Evolutionary conservation across 2,888 invertebrate genomes (phyloP), one percentile per base, ranked within the genome.

Genomic region (Clistopyga incitator): DNA sequence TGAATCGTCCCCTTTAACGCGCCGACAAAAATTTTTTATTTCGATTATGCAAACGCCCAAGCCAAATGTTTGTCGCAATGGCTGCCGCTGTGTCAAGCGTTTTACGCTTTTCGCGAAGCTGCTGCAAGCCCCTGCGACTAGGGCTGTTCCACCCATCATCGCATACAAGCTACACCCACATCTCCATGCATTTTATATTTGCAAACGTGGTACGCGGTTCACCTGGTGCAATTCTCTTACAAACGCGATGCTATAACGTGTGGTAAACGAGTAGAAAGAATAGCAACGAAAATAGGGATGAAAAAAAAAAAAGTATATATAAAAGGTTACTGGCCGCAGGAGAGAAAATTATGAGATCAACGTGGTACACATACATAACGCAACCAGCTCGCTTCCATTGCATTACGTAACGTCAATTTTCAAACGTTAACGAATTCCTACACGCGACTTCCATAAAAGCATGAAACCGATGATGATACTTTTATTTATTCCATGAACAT

Each of bases 281-380:
- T 11, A 50, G 6, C 20, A 54, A 68, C 45, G 52, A 72, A 70
- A 54, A 70, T 45, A 52, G 20, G 29, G 6, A 29, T 15, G 45
- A 2, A 65, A 47, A 52, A 52, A 59, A 18, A n/a, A 11, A 78
- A 45, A 47, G 61, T 65, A 34, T 34, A 65, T 11, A 29, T 59
- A 29, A 54, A 70, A 61, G 54, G 54, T 68, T 75, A 38, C 47
- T 56, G 20, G n/a, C 56, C n/a, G 56, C 56, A 56, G 38, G 50
- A 71, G 29, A 52, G 42, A 50, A 79, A 82, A 79, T 83, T 80
- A 83, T 61, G 71, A 67, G 65, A 34, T 54, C 67, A 67, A 80
- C 59, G 76, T 47, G 79, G 34, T 47, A 38, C 29, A 54, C 20
- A 45, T 38, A 76, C 61, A 23, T 68, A 11, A 18, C 67, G 29